These are phyloP conservation scores for Tenualosa ilisha DNA, from an alignment of 2,797 vertebrate species.

Conservation along the genomic window DNA sequence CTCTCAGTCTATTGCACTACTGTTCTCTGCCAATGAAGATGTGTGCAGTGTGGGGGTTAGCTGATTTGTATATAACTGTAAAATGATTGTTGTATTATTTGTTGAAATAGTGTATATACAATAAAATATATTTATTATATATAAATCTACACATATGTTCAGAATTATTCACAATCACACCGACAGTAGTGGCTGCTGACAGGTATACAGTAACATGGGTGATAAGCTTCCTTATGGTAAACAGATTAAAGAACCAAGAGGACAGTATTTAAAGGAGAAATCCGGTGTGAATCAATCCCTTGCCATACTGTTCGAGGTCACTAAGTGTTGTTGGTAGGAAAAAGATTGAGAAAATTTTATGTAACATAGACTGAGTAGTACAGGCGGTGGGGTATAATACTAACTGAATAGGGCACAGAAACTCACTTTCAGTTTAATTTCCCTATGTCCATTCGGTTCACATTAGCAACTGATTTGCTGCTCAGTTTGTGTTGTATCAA, in stretches of 20 bases:
- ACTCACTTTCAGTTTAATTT: too few relatives aligned
- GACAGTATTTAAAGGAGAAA: neutral
- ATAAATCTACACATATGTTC: constrained; percentile 58
- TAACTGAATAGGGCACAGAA: too few relatives aligned
- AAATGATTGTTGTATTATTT: constrained; percentile 45
- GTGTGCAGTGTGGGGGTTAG: constrained; percentile 60
- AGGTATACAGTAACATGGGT: neutral
- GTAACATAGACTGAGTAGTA: too few relatives aligned
- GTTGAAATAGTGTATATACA: constrained; percentile 75
- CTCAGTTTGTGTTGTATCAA: too few relatives aligned
- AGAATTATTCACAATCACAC: constrained; percentile 31
- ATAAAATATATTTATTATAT: constrained; percentile 78
- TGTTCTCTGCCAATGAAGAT: constrained; percentile 43
- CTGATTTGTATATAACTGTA: constrained; percentile 63
- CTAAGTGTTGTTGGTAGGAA: too few relatives aligned
- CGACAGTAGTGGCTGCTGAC: neutral
- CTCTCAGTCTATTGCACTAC: constrained; percentile 56
- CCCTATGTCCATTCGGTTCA: too few relatives aligned
- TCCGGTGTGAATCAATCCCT: too few relatives aligned
- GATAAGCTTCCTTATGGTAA: neutral
- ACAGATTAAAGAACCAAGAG: neutral
- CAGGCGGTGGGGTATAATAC: too few relatives aligned
- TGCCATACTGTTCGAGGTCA: too few relatives aligned
- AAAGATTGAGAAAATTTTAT: too few relatives aligned
- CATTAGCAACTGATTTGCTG: too few relatives aligned